A percentile compares a stretch with the other conserved stretches of the same genome.
Evolutionary conservation across 2,888 invertebrate species (phyloP).

Genomic region (Meiosimyza platycephala): DNA sequence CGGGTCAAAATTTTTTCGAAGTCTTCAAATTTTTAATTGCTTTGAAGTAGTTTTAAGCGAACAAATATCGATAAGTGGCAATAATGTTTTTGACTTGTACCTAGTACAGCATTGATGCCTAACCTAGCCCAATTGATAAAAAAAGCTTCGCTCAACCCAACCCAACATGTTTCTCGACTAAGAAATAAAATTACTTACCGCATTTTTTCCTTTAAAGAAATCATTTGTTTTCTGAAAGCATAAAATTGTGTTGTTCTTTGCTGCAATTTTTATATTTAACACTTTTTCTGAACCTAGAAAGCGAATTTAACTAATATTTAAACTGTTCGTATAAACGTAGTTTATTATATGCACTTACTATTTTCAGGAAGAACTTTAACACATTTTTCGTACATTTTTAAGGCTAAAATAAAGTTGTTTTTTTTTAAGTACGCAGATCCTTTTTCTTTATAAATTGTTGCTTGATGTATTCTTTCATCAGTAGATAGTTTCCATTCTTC

Average conservation of each 20-base stretch:
- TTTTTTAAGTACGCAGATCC: conserved; percentile 91
- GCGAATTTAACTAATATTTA: too few species aligned
- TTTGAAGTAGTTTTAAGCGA: too few species aligned
- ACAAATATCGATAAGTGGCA: too few species aligned
- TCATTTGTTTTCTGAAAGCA: conserved; percentile 80
- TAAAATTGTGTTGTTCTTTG: conserved; percentile 84
- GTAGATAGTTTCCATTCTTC: conserved; percentile 86
- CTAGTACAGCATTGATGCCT: too few species aligned
- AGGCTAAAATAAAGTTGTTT: conserved; percentile 80
- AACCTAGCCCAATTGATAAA: too few species aligned
- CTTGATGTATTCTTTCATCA: conserved; percentile 83
- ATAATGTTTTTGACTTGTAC: too few species aligned
- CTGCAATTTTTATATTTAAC: conserved; percentile 74
- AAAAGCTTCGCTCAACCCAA: too few species aligned
- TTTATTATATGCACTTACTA: conserved; percentile 41
- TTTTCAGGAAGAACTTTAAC: conserved; percentile 55
- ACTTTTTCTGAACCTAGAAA: conserved; percentile 67
- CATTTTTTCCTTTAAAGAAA: conserved; percentile 76
- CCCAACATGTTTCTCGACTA: too few species aligned
- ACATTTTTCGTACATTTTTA: conserved; percentile 88
- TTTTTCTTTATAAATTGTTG: conserved; percentile 86
- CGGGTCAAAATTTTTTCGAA: too few species aligned
- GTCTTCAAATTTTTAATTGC: too few species aligned
- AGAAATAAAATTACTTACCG: conserved; percentile 49
- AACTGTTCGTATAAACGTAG: background rate